phyloP scores from a whole-genome alignment of 2,113 vertebrate genomes.

The Penelope pileata region DNA sequence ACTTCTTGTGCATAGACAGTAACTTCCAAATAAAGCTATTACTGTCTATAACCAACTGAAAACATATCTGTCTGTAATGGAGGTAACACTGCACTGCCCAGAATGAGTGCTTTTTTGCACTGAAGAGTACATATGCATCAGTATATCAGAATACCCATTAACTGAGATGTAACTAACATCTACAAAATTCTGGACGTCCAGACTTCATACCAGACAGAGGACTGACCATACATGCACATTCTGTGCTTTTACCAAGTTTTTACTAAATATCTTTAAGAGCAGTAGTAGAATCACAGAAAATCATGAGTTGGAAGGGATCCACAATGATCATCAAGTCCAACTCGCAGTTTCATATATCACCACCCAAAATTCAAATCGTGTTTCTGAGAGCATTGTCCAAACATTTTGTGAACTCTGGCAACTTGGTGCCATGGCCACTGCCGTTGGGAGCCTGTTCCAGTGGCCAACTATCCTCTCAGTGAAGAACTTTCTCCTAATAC shows the following conservation, averaged over 20 bases:
- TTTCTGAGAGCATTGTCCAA: background rate
- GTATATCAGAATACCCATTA: background rate
- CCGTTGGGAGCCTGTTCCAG: background rate
- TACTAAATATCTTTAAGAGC: background rate
- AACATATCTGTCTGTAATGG: background rate
- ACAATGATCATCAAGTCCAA: too few species aligned
- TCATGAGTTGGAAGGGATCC: too few species aligned
- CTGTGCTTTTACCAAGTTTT: background rate
- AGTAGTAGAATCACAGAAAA: background rate
- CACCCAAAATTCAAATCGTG: background rate
- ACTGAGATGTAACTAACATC: background rate
- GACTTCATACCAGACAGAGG: background rate
- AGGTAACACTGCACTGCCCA: background rate
- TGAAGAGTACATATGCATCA: background rate
- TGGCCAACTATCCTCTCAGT: background rate
- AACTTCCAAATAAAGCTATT: background rate
- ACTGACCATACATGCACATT: background rate
- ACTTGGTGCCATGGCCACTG: background rate
- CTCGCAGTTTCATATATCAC: too few species aligned
- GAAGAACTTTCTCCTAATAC: background rate
- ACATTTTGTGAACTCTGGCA: background rate
- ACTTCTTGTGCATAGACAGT: background rate
- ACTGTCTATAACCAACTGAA: background rate
- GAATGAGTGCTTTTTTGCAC: background rate
- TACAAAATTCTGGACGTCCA: background rate